Percentiles rank a stretch among this genome's conserved stretches.
Evolutionary conservation across 2,797 vertebrate genomes (phyloP).

Genomic region (Sebastes taczanowskii): DNA sequence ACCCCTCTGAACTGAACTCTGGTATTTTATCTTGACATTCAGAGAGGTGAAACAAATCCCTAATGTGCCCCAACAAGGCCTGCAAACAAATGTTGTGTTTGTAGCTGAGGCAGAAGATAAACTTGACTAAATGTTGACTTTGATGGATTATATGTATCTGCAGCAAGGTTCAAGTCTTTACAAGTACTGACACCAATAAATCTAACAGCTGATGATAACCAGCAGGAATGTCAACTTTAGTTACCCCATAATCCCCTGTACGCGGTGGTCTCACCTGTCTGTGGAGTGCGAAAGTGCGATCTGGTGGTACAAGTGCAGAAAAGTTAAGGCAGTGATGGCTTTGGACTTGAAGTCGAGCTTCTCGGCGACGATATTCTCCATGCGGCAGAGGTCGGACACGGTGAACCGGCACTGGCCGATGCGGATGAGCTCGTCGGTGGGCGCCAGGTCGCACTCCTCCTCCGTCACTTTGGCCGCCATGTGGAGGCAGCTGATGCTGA

Average conservation of each 20-base stretch:
- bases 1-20: background rate
- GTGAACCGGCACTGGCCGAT: slow-evolving; percentile 97
- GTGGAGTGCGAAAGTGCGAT: slow-evolving; percentile 88
- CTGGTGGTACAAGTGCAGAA: slow-evolving; percentile 94
- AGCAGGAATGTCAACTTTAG: too few relatives aligned
- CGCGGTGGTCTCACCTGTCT: slow-evolving; percentile 83
- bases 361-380: slow-evolving; percentile 96
- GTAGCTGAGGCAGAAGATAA: background rate
- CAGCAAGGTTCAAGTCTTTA: background rate
- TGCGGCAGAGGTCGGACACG: slow-evolving; percentile 92
- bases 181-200: background rate
- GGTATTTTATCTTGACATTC: background rate
- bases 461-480: slow-evolving; percentile 90
- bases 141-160: background rate
- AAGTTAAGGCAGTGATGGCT: slow-evolving; percentile 97
- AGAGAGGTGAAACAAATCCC: background rate
- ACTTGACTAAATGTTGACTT: background rate
- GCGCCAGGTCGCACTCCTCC: slow-evolving; percentile 89
- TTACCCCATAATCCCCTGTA: background rate
- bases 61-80: background rate
- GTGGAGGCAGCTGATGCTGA: slow-evolving; percentile 94
- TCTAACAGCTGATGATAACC: background rate
- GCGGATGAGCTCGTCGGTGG: slow-evolving; percentile 92
- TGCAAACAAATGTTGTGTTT: background rate
- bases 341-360: slow-evolving; percentile 95